Evolutionary conservation across 1,140 invertebrate species (phyloP), one percentile per base, ranked within the genome.

Genomic region (Drosophila sp.): DNA sequence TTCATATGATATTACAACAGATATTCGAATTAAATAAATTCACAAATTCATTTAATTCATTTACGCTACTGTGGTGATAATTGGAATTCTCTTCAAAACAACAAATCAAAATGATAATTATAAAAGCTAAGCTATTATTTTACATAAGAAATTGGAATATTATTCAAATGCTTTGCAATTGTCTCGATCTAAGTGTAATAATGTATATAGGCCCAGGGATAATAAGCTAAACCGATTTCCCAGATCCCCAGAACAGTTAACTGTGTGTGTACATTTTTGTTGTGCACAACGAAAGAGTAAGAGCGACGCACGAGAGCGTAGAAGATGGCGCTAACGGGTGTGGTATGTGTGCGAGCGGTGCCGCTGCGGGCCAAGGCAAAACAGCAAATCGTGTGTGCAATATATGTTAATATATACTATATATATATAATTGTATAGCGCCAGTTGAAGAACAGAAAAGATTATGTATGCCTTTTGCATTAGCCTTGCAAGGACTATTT

Each of bases 401-500:
- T 63, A 69, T 32, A 48, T 25, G 46, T 58, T 36, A 36, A 59
- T 62, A 40, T 34, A 64, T 57, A 64, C 9, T 21, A 34, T 14
- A 45, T 29, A 65, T 32, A 66, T 36, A 40, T 6, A 54, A 41
- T 9, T 50, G 9, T 51, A 21, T 59, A 38, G 34, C 40, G 66
- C 25, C 65, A 50, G 54, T n/a, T 67, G n/a, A 27, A 14, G n/a
- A 40, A 27, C 40, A 25, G 27, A 53, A 34, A 29, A 41, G 4
- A 59, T 34, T 36, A 4, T 43, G 41, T 53, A 53, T 53, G 51
- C 51, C 36, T 51, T 50, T 65, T 16, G 58, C 66, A 63, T 56
- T 29, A 54, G 40, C 27, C 62, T 58, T 72, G 53, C 69, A 62
- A 66, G 27, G 41, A 71, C 51, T 43, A 57, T 50, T 34, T 57